phyloP scores from a whole-genome alignment of 2,888 invertebrate species.

The Euproctis similis region DNA sequence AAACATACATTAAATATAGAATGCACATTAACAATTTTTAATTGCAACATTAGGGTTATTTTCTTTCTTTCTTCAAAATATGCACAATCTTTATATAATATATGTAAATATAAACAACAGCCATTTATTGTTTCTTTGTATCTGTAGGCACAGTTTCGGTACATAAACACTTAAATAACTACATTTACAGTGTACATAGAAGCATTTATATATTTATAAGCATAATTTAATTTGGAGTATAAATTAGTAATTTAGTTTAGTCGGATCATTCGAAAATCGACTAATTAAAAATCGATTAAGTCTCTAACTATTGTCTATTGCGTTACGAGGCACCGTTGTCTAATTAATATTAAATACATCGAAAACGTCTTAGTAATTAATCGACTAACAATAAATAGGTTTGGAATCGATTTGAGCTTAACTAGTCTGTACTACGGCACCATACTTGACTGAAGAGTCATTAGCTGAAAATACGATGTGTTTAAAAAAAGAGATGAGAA shows the following conservation, averaged over 20 bases:
- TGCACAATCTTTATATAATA: conserved; percentile 10
- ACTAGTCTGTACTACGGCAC: conserved; percentile 20
- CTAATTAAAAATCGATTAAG: conserved; percentile 16
- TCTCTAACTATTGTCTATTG: conserved; percentile 27
- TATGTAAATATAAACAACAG: conserved; percentile 20
- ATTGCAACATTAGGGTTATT: background rate
- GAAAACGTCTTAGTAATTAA: conserved; percentile 19
- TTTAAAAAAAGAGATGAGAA: conserved; percentile 3
- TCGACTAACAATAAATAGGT: conserved; percentile 30
- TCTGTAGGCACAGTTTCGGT: conserved; percentile 26
- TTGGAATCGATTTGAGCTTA: conserved; percentile 32
- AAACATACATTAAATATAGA: conserved; percentile 3
- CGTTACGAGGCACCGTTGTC: conserved; percentile 23
- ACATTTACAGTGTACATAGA: conserved; percentile 6
- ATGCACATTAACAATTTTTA: conserved; percentile 6
- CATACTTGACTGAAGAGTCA: conserved; percentile 14
- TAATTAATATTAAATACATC: conserved; percentile 26
- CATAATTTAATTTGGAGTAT: conserved; percentile 6
- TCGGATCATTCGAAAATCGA: conserved; percentile 10
- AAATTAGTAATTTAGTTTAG: conserved; percentile 2
- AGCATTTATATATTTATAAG: conserved; percentile 9
- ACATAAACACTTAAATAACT: conserved; percentile 10
- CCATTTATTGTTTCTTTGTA: conserved; percentile 12
- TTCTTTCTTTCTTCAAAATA: conserved; percentile 1
- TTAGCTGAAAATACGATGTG: conserved; percentile 12